Base-by-base conservation (phyloP, 2,888 invertebrate genomes). In the Phrixothrix hirtus region DNA sequence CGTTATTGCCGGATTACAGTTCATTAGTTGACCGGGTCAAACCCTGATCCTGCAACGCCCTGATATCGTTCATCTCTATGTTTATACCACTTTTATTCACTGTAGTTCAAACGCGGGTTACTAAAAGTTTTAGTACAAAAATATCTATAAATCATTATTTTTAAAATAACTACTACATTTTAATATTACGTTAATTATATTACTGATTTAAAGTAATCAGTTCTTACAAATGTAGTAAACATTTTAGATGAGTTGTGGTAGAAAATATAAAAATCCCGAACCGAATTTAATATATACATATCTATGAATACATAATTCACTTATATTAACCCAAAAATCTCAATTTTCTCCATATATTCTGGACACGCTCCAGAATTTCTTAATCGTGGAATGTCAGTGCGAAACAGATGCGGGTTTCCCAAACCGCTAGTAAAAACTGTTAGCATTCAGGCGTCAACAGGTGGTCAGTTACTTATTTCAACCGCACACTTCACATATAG, bases 1-100 rank as follows among this genome's bases (percentile, higher is more conserved):
- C 72, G 72, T 74, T 73, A 74, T 65, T 67, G 66, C 63, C 62
- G 71, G 73, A 73, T 73, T 73, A 72, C 72, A 69, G 65, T 72
- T 71, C 72, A 73, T 73, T 72, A 73, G 71, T 64, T 71, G 70
- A 66, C 68, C 68, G 68, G 71, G 69, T 71, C 69, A 71, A 66
- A 59, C 41, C 41, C 48, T 41, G 51, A 45, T 38, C 44, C 37
- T 51, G 51, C 37, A 37, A 51, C n/a, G n/a, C n/a, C n/a, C 37
- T 34, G 51, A 51, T 51, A 45, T 36, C 43, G 49, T 37, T 48
- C n/a, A n/a, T n/a, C n/a, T n/a, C n/a, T n/a, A 21, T 21, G 21
- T 21, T 29, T 6, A 3, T n/a, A 3, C 11, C 14, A n/a, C n/a
- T n/a, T n/a, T n/a, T n/a, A n/a, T n/a, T n/a, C n/a, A n/a, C n/a